Evolutionary conservation across 2,113 vertebrate species (phyloP), one percentile per base, ranked within the genome.

Genomic region (Bubalus kerabau): DNA sequence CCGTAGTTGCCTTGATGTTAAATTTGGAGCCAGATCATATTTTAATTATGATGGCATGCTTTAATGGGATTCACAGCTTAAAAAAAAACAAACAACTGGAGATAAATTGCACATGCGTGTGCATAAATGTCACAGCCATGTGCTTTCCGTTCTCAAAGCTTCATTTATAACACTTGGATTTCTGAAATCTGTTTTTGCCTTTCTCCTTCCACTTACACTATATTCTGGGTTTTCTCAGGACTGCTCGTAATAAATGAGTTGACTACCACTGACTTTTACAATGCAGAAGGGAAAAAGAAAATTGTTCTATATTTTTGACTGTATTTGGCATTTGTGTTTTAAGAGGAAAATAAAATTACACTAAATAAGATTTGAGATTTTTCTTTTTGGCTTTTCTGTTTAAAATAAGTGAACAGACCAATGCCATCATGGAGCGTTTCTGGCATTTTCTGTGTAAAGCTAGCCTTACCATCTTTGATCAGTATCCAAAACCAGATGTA

Each of bases 21-120:
- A 67, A 80, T 96, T 97, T 91, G 93, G 96, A 94, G 54, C n/a
- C 60, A 84, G 78, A 92, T 91, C 86, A 36, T 16, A 67, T 94
- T 97, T 95, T 81, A 86, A 93, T 97, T 92, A 43, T 23, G 40
- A 62, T 80, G 89, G 78, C 32, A 26, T 32, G 57, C 56, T 32
- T 81, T 90, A 43, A 71, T 76, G 48, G 87, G 28, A 97, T 76
- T 87, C 60, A 52, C 16, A 93, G 76, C 76, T 89, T 94, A 4
- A 91, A 95, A 83, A 32, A 83, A 92, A 87, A 21, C 71, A 85
- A 14, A 71, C 60, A 85, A 14, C 40, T 43, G 54, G 67, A 86
- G 32, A 92, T 46, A 71, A 62, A 40, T 40, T 50, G 50, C 14
- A 54, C 62, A 24, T 64, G 78, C 48, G 87, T 82, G 92, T n/a